phyloP scores from a whole-genome alignment of 2,113 vertebrate genomes.

The Rhabdomys dilectus region DNA sequence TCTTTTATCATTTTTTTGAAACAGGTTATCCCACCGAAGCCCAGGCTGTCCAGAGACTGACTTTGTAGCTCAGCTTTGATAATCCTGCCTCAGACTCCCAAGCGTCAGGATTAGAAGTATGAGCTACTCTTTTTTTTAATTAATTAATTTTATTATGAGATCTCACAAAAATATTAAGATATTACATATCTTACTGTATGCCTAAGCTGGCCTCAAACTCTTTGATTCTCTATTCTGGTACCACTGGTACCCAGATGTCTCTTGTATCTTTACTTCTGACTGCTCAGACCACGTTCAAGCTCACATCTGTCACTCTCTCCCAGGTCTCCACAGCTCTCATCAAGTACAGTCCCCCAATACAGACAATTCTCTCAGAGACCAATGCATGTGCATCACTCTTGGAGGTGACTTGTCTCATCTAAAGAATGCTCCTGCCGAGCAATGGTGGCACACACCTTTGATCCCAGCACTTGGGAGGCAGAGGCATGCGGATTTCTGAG shows the following conservation, averaged over 20 bases:
- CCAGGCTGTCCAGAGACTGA: background rate
- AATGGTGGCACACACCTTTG: too few species aligned
- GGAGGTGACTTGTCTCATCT: constrained; percentile 40
- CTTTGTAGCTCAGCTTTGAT: background rate
- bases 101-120: background rate
- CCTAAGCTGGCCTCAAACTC: background rate
- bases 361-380: background rate
- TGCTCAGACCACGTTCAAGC: background rate
- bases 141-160: background rate
- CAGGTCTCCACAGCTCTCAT: background rate
- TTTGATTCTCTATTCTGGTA: background rate
- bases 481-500: too few species aligned
- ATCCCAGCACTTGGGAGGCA: too few species aligned
- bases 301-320: background rate
- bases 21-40: background rate
- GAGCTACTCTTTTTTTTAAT: background rate
- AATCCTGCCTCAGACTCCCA: background rate
- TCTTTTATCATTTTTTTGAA: background rate
- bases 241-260: background rate
- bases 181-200: background rate
- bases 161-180: too few species aligned
- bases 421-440: background rate
- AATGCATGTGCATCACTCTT: background rate
- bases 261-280: background rate
- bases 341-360: background rate